phyloP scores from a whole-genome alignment of 2,888 invertebrate species.

The Temnothorax ravouxi region DNA sequence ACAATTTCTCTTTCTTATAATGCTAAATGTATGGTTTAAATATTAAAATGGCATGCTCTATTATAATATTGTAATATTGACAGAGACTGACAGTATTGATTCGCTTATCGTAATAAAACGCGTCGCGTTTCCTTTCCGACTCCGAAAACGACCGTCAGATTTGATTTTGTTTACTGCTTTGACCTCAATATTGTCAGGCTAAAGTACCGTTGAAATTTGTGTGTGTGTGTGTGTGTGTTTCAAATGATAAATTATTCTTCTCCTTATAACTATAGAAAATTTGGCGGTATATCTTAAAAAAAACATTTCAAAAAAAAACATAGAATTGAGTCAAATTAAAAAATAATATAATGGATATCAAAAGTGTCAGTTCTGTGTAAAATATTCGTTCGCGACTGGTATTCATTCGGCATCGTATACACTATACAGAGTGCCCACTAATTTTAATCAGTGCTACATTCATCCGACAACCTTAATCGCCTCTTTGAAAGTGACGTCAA shows the following conservation, averaged over 20 bases:
- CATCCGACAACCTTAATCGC: constrained; percentile 5
- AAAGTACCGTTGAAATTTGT: background rate
- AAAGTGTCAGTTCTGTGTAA: background rate
- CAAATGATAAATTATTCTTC: background rate
- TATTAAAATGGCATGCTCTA: background rate
- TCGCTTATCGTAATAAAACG: background rate
- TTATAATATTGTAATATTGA: background rate
- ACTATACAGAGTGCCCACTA: background rate
- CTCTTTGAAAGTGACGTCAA: background rate
- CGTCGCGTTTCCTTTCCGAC: background rate
- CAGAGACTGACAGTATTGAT: background rate
- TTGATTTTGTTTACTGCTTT: background rate
- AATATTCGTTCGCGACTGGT: background rate
- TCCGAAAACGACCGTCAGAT: background rate
- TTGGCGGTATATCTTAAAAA: background rate
- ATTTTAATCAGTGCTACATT: constrained; percentile 38
- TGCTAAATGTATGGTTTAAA: background rate
- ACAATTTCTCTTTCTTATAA: background rate
- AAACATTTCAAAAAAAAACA: background rate
- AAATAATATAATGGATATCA: background rate
- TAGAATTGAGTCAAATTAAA: background rate
- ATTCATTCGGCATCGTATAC: background rate
- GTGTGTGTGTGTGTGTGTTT: too few relatives aligned
- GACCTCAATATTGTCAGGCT: background rate
- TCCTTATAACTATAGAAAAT: background rate